These are phyloP conservation scores for Episyrphus balteatus DNA, from an alignment of 1,140 invertebrate genomes.

Conservation along the genomic window DNA sequence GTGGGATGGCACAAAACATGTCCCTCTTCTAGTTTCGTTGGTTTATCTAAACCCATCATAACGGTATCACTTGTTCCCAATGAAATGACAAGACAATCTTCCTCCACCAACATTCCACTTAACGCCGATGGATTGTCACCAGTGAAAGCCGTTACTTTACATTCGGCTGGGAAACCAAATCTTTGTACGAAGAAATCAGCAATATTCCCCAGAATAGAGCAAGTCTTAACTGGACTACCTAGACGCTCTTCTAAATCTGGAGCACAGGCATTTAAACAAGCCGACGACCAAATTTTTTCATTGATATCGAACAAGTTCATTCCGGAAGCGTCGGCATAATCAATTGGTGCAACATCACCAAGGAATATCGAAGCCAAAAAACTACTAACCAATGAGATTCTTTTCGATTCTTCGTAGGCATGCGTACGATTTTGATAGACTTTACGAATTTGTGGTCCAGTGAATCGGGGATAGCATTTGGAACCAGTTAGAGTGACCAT, in stretches of 20 bases:
- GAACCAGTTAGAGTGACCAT: constrained; percentile 84
- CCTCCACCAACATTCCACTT: constrained; percentile 66
- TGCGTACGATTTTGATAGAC: constrained; percentile 60
- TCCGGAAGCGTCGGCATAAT: constrained; percentile 85
- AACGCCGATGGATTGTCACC: constrained; percentile 88
- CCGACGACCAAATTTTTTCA: constrained; percentile 63
- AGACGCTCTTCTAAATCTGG: constrained; percentile 57
- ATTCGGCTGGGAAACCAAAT: constrained; percentile 71
- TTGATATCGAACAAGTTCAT: constrained; percentile 92
- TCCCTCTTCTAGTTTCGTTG: constrained; percentile 58
- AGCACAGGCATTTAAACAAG: constrained; percentile 63
- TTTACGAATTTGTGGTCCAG: constrained; percentile 86
- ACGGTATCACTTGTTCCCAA: constrained; percentile 89
- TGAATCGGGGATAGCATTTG: constrained; percentile 86
- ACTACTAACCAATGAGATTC: constrained; percentile 88
- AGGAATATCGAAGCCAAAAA: constrained; percentile 81
- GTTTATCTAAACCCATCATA: constrained; percentile 64
- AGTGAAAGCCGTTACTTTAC: constrained; percentile 78
- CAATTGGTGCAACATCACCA: constrained; percentile 84
- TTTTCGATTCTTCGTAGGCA: constrained; percentile 70
- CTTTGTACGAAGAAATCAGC: constrained; percentile 69
- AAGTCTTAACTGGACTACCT: constrained; percentile 58
- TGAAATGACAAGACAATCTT: constrained; percentile 77
- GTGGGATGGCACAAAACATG: constrained; percentile 83
- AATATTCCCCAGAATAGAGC: constrained; percentile 57